Conservation (phyloP, 2,797 vertebrate species). For the Tokudaia muenninki region DNA sequence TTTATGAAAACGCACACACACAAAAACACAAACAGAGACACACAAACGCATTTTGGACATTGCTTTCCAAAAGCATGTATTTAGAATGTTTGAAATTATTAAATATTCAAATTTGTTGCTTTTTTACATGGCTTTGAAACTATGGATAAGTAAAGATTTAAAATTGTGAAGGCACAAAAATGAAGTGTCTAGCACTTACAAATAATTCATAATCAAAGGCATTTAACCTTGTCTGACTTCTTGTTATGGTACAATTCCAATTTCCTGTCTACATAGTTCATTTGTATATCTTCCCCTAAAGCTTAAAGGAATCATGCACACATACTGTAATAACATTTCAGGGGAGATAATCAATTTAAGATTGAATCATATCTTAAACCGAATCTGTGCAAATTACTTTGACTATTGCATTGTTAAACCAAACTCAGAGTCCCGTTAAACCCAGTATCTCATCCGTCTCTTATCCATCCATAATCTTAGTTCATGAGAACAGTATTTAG, state of each 20-base stretch:
- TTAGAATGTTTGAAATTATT: neutral
- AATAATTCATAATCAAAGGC: constrained; percentile 17
- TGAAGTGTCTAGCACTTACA: constrained; percentile 19
- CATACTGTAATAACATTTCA: constrained; percentile 43
- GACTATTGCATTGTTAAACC: neutral
- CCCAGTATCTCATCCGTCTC: neutral
- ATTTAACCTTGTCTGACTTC: constrained; percentile 21
- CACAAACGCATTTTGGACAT: neutral
- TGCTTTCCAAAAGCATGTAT: neutral
- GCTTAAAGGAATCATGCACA: constrained; percentile 30
- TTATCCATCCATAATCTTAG: neutral
- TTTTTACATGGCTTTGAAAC: neutral
- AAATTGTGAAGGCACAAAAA: constrained; percentile 49
- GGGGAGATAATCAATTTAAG: constrained; percentile 56
- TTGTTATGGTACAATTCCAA: constrained; percentile 10
- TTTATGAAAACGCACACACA: neutral
- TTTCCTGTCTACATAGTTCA: constrained; percentile 67
- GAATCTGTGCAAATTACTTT: constrained; percentile 46
- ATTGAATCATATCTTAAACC: neutral
- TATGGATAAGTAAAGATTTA: neutral
- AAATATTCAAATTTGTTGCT: neutral
- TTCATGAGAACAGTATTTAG: neutral
- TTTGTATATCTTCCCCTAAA: constrained; percentile 52
- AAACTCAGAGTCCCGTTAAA: constrained; percentile 51
- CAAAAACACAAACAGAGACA: neutral